Conservation (phyloP, 2,797 vertebrate genomes). For the Clamator glandarius region DNA sequence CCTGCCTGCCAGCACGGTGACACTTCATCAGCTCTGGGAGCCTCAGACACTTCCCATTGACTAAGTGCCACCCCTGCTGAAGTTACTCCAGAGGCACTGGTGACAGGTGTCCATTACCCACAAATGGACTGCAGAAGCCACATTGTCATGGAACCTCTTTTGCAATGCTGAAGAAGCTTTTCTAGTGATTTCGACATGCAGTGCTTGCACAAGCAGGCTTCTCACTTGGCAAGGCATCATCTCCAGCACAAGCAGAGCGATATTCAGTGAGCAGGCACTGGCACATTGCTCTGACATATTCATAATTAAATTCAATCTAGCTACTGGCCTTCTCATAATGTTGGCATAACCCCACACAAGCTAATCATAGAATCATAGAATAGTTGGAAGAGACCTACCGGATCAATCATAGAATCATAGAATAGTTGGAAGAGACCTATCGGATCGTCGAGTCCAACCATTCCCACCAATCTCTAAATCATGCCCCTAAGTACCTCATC, state of each 20-base stretch:
- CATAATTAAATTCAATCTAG: not conserved
- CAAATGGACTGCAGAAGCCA: not conserved
- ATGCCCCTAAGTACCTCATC: too few species aligned
- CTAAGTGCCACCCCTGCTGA: not conserved
- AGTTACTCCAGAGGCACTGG: not conserved
- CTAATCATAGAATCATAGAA: too few species aligned
- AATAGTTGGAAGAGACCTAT: too few species aligned
- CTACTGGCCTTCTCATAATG: not conserved
- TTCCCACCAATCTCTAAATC: too few species aligned
- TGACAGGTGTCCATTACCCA: not conserved
- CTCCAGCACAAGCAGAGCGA: not conserved
- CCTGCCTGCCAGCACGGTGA: not conserved
- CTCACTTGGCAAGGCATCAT: not conserved
- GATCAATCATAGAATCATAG: too few species aligned
- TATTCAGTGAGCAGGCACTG: not conserved
- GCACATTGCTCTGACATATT: not conserved
- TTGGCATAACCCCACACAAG: not conserved
- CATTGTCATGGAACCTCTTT: not conserved
- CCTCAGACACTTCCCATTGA: not conserved
- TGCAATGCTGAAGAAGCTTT: not conserved
- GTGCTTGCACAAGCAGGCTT: not conserved
- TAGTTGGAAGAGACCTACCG: too few species aligned
- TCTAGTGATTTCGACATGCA: not conserved
- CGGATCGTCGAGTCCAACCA: too few species aligned
- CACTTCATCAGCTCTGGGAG: not conserved